phyloP scores from a whole-genome alignment of 2,113 vertebrate genomes.

The Sturnus vulgaris region DNA sequence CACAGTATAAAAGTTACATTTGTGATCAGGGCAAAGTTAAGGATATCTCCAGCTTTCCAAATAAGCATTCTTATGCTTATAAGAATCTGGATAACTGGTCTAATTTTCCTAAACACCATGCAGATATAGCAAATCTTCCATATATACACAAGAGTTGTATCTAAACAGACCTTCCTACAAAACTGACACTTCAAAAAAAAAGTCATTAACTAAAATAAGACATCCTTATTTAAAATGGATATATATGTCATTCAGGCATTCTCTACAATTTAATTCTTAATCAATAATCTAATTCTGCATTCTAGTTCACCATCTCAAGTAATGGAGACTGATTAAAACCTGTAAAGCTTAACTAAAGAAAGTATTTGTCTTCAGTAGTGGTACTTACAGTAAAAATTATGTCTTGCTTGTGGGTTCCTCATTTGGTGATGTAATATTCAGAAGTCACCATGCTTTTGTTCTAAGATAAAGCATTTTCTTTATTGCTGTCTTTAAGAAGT shows the following conservation, averaged over 20 bases:
- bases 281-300: neutral
- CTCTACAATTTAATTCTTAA: neutral
- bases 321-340: neutral
- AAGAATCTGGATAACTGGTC: neutral
- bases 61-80: neutral
- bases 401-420: slow-evolving; percentile 77
- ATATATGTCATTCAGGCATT: neutral
- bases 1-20: neutral
- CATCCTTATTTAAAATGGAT: neutral
- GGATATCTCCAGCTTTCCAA: neutral
- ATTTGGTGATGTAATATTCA: slow-evolving; percentile 73
- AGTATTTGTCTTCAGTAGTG: neutral
- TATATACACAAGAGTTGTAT: neutral
- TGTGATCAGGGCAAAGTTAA: neutral
- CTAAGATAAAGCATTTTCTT: slow-evolving; percentile 52
- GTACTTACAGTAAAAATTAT: slow-evolving; percentile 77
- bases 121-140: neutral
- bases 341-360: neutral
- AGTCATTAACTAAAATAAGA: neutral
- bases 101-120: neutral
- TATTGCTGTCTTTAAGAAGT: slow-evolving; percentile 37
- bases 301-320: neutral
- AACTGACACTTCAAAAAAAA: neutral
- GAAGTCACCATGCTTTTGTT: slow-evolving; percentile 75
- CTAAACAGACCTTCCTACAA: neutral